These are phyloP conservation scores for chimpanzee (Pan troglodytes) DNA, from an alignment of 2,113 vertebrate species.

Conservation along the genomic window NHGRI_mPanTro3-v2.1_pri NC_072421.2:52930001-52930500, in stretches of 20 bases:
- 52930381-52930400: neutral
- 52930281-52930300: neutral
- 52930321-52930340: neutral
- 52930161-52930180: neutral
- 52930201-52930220: neutral
- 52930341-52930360: too few relatives aligned
- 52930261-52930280: neutral
- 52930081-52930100: neutral
- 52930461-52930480: neutral
- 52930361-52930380: neutral
- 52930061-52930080: neutral
- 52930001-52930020: neutral
- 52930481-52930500: neutral
- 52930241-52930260: neutral
- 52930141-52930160: too few relatives aligned
- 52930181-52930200: neutral
- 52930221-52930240: neutral
- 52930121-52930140: neutral
- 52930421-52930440: neutral
- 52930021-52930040: neutral
- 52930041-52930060: neutral
- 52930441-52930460: neutral
- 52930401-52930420: neutral
- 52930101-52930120: neutral
- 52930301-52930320: neutral